A percentile compares a stretch with the other conserved stretches of the same genome.
These are phyloP conservation scores for Podarcis muralis DNA, from an alignment of 2,113 vertebrate genomes.

Conservation along the genomic window DNA sequence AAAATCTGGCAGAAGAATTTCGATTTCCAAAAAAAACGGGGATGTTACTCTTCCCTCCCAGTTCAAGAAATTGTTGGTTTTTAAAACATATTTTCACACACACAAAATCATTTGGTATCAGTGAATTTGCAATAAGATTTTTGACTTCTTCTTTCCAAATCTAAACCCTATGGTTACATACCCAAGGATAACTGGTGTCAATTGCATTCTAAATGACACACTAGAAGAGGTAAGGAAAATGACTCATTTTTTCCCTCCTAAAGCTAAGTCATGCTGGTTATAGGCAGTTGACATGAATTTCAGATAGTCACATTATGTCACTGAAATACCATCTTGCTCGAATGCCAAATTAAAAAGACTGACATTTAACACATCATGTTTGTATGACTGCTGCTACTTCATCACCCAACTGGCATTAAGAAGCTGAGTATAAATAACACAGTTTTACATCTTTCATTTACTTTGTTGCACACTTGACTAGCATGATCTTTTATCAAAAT, in stretches of 20 bases:
- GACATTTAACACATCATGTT: conserved; percentile 25
- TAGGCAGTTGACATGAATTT: conserved; percentile 22
- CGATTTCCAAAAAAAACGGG: background rate
- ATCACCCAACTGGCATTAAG: conserved; percentile 6
- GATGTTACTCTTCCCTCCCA: background rate
- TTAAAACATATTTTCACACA: background rate
- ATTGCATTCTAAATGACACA: background rate
- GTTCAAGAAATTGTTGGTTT: background rate
- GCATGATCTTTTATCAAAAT: conserved; percentile 19
- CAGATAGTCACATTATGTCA: conserved; percentile 8
- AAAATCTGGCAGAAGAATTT: background rate
- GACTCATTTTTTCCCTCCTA: background rate
- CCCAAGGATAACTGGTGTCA: background rate
- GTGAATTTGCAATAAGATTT: background rate
- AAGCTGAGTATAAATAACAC: conserved; percentile 13
- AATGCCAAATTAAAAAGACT: conserved; percentile 38
- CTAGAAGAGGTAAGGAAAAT: background rate
- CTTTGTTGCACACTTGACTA: conserved; percentile 11
- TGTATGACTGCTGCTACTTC: conserved; percentile 20
- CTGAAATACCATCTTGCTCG: conserved; percentile 17
- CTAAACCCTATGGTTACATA: background rate
- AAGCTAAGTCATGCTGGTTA: background rate
- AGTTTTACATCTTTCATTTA: conserved; percentile 23
- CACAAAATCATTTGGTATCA: background rate
- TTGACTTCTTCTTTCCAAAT: background rate